Evolutionary conservation across 2,888 invertebrate species (phyloP), one percentile per base, ranked within the genome.

Genomic region (Brachypalpus laphriformis): DNA sequence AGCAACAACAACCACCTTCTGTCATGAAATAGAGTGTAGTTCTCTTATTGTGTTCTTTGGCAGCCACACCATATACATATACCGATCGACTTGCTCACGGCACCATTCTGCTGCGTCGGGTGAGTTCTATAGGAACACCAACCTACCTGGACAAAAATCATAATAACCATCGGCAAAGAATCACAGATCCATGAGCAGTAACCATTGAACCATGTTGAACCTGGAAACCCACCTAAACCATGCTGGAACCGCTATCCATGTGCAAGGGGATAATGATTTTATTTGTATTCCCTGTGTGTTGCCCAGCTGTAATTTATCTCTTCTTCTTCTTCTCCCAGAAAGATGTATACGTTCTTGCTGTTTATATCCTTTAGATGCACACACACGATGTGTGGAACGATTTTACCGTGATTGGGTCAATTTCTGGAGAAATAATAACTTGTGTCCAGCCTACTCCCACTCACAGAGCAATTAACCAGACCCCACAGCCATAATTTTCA

Each of bases 281-380:
- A 83, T 83, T 83, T 83, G 83, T 83, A 83, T 83, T 83, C 83
- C 57, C 83, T 51, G 70, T 80, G 80, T 75, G 83, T 65, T 80
- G 68, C 74, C 63, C 74, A 63, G 74, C 68, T 74, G 80, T 80
- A 83, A 83, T 83, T 83, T 83, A 83, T 83, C 40, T 77, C 57
- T 18, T 77, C 57, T 16, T 8, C 71, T 25, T 11, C n/a, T n/a
- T n/a, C 31, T 71, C 2, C 47, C 65, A 28, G 63, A 34, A 31
- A 75, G 65, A 63, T 47, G 16, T 45, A 1, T 8, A 54, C 42
- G 31, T 40, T 65, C 56, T 56, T 65, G 71, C 61, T 68, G 78
- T 78, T 83, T 82, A 63, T 82, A 72, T 72, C 78, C 77, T 78
- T 72, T 42, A 78, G 74, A 83, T 78, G 61, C 34, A 71, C 54